These are phyloP conservation scores for Spheniscus mendiculus DNA, from an alignment of 2,113 vertebrate species.

Conservation along the genomic window DNA sequence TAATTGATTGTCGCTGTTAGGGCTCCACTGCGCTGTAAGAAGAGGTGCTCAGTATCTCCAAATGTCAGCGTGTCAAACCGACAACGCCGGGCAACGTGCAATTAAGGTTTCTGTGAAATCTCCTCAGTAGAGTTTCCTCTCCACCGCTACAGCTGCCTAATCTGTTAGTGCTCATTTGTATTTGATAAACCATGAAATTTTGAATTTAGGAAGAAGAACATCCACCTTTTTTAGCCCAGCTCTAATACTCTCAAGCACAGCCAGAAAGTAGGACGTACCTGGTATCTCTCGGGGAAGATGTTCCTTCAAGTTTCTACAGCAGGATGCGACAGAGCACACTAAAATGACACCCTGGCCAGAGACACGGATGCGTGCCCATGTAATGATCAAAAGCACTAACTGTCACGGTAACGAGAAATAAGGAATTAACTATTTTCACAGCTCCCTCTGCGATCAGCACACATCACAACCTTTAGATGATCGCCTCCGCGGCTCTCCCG, in stretches of 20 bases:
- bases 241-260: not conserved
- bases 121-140: not conserved
- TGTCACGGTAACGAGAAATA: not conserved
- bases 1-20: not conserved
- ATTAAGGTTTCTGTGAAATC: not conserved
- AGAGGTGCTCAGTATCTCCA: not conserved
- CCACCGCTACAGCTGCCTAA: not conserved
- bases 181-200: not conserved
- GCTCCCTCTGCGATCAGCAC: not conserved
- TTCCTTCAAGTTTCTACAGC: not conserved
- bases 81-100: not conserved
- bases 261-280: not conserved
- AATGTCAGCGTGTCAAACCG: not conserved
- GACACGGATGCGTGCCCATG: accelerated
- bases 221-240: not conserved
- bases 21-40: not conserved
- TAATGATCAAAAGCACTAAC: not conserved
- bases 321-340: accelerated
- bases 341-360: not conserved
- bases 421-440: not conserved
- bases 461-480: not conserved
- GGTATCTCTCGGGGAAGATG: not conserved
- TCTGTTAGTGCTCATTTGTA: not conserved
- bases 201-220: not conserved
- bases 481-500: too few relatives aligned